Conservation (phyloP, 2,888 invertebrate species). For the Meloe dianella region DNA sequence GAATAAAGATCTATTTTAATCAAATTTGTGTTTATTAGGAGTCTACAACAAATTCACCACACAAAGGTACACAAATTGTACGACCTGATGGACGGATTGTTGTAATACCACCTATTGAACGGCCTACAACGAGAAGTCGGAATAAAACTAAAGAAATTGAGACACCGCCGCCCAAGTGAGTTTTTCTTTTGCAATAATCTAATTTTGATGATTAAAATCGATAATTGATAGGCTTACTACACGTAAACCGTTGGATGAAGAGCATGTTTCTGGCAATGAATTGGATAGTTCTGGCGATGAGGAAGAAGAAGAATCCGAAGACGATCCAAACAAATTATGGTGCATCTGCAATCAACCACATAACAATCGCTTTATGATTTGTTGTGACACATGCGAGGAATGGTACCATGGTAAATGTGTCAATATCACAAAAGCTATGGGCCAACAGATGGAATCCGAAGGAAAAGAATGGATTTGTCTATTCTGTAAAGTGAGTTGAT, state of each 20-base stretch:
- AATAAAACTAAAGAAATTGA: conserved; percentile 57
- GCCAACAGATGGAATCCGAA: conserved; percentile 88
- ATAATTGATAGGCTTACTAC: conserved; percentile 36
- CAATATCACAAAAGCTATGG: conserved; percentile 88
- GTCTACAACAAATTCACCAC: conserved; percentile 34
- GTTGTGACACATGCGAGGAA: conserved; percentile 93
- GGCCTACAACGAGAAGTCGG: conserved; percentile 80
- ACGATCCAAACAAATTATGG: conserved; percentile 93
- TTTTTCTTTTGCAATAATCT: conserved; percentile 11
- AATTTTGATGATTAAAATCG: background rate
- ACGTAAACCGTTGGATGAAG: conserved; percentile 54
- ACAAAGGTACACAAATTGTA: conserved; percentile 69
- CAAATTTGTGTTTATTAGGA: conserved; percentile 32
- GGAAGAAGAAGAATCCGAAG: conserved; percentile 74
- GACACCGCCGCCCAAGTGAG: conserved; percentile 46
- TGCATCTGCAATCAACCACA: conserved; percentile 95
- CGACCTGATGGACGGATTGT: conserved; percentile 77
- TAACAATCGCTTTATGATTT: conserved; percentile 96
- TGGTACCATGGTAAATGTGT: conserved; percentile 99
- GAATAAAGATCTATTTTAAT: conserved; percentile 2
- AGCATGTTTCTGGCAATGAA: conserved; percentile 57
- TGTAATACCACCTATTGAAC: conserved; percentile 81
- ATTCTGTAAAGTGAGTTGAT: conserved; percentile 71
- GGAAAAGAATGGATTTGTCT: conserved; percentile 91
- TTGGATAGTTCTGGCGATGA: conserved; percentile 60